Evolutionary conservation across 2,113 vertebrate genomes (phyloP).

Genomic region (Colaptes auratus): DNA sequence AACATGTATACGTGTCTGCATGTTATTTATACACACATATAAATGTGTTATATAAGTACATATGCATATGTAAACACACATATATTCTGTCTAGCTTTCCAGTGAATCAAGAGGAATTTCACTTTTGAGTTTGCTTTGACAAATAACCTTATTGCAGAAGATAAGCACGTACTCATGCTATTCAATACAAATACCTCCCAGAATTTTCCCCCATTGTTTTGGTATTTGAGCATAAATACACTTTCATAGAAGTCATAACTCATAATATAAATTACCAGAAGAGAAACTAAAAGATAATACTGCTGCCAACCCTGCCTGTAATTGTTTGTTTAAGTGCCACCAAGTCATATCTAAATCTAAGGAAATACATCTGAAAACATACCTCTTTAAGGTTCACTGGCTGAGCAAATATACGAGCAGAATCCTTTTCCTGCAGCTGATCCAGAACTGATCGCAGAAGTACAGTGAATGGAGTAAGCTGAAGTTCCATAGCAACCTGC

Average conservation of each 20-base stretch:
- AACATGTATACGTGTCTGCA: background rate
- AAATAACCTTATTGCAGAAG: background rate
- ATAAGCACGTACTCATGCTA: background rate
- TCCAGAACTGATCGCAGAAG: conserved; percentile 88
- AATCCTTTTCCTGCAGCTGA: conserved; percentile 93
- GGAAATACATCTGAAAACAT: background rate
- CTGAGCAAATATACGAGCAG: conserved; percentile 91
- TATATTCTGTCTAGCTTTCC: background rate
- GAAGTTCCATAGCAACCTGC: conserved; percentile 90
- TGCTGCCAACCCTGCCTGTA: background rate
- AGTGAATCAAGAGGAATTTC: background rate
- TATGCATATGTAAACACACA: fast-evolving
- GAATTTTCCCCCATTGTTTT: background rate
- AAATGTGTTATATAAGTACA: background rate
- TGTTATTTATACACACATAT: background rate
- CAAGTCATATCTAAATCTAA: background rate
- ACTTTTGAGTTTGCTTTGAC: background rate
- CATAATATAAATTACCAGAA: background rate
- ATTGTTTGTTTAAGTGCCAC: background rate
- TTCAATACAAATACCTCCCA: background rate
- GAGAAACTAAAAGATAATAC: background rate
- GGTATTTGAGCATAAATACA: background rate
- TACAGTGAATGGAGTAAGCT: conserved; percentile 92
- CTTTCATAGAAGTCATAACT: background rate
- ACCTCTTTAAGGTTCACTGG: conserved; percentile 95